Percentiles rank a stretch among this genome's conserved stretches.
Evolutionary conservation across 2,888 invertebrate species (phyloP).

Genomic region (Ptilodon capucinus): DNA sequence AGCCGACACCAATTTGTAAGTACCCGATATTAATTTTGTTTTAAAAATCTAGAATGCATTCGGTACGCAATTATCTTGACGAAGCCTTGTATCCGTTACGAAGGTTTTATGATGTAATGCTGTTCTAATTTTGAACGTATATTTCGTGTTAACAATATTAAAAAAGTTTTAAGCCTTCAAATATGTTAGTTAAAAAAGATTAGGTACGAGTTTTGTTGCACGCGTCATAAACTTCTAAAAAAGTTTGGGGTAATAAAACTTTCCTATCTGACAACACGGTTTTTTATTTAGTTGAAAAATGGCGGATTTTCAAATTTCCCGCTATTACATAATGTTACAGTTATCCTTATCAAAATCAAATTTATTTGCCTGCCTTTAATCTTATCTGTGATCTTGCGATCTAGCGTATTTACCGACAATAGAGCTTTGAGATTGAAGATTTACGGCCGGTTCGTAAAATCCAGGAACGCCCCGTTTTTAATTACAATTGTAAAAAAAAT

Average conservation of each 20-base stretch:
- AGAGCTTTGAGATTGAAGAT: too few species aligned
- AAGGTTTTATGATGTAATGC: background rate
- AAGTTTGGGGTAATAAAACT: background rate
- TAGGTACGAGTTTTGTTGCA: too few species aligned
- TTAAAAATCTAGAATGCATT: background rate
- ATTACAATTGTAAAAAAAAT: too few species aligned
- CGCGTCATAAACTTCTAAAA: too few species aligned
- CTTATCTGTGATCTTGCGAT: background rate
- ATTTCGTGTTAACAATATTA: too few species aligned
- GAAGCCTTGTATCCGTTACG: background rate
- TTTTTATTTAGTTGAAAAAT: background rate
- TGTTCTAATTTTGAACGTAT: too few species aligned
- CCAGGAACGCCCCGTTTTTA: too few species aligned
- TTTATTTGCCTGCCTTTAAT: background rate
- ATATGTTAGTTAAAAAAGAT: background rate
- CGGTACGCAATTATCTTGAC: background rate
- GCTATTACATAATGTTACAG: background rate
- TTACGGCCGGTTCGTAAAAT: too few species aligned
- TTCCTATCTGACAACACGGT: background rate
- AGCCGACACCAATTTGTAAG: conserved; percentile 47
- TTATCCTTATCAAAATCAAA: background rate
- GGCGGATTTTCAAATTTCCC: background rate
- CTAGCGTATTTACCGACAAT: too few species aligned
- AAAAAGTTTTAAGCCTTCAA: too few species aligned
- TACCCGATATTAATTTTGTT: conserved; percentile 17